A percentile compares a stretch with the other conserved stretches of the same genome.
phyloP scores from a whole-genome alignment of 2,888 invertebrate species.

The Stenodema calcarata region DNA sequence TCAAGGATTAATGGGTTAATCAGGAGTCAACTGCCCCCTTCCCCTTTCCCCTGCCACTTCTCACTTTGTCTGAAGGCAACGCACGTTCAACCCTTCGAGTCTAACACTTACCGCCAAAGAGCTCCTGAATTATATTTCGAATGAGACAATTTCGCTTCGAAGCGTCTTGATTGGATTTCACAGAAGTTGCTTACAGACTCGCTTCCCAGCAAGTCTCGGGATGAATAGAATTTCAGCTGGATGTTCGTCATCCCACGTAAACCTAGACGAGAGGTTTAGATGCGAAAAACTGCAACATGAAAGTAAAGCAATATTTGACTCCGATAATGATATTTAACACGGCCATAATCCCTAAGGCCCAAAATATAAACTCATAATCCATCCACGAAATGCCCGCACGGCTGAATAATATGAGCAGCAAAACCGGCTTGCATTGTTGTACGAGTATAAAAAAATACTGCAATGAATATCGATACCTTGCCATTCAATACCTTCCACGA shows the following conservation, averaged over 20 bases:
- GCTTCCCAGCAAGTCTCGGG: neutral
- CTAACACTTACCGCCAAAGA: constrained; percentile 1
- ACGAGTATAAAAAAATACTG: no score
- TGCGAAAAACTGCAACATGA: no score
- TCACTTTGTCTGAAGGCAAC: constrained; percentile 13
- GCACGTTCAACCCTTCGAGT: constrained; percentile 12
- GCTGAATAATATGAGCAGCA: no score
- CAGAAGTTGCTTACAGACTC: neutral
- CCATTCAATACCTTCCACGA: no score
- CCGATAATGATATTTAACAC: no score
- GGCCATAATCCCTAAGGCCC: no score
- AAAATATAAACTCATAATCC: no score
- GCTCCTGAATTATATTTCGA: constrained; percentile 4
- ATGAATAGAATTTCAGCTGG: neutral
- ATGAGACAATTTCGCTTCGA: neutral
- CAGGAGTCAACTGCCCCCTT: constrained; percentile 39
- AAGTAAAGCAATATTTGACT: no score
- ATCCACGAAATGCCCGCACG: no score
- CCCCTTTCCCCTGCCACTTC: neutral
- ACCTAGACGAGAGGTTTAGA: no score
- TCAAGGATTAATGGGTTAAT: constrained; percentile 46
- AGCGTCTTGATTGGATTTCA: neutral
- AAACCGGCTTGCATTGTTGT: no score
- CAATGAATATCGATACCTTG: no score
- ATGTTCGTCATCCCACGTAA: neutral